Percentiles rank a stretch among this genome's conserved stretches.
Conservation (phyloP, 2,113 vertebrate genomes). For the Otolemur garnettii region DNA sequence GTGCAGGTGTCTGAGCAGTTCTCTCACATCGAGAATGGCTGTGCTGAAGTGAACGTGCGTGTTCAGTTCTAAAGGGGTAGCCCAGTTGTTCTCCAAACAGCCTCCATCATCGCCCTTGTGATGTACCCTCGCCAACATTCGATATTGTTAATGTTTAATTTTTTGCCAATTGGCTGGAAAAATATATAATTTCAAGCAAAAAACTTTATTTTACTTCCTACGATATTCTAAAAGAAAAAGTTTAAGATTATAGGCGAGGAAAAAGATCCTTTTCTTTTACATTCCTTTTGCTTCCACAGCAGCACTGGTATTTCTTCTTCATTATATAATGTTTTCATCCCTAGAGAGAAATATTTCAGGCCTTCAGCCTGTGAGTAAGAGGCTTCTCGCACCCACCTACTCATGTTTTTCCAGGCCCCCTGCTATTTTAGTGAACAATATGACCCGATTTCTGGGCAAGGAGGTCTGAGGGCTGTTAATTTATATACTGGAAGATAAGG, state of each 20-base stretch:
- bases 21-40: not conserved
- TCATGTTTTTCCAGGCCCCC: too few species aligned
- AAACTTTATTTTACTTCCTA: not conserved
- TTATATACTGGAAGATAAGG: not conserved
- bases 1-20: not conserved
- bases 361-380: not conserved
- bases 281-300: not conserved
- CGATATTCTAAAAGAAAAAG: constrained; percentile 3
- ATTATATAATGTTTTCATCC: not conserved
- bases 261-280: not conserved
- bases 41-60: accelerated
- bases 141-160: too few species aligned
- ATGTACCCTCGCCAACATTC: not conserved
- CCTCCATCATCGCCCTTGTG: too few species aligned
- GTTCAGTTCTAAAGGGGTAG: not conserved
- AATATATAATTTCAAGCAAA: not conserved
- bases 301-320: not conserved
- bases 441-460: constrained; percentile 7
- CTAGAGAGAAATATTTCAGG: not conserved
- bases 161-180: not conserved
- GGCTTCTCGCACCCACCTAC: not conserved
- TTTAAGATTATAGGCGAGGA: not conserved
- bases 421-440: not conserved
- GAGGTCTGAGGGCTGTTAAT: not conserved
- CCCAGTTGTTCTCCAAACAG: not conserved